These are phyloP conservation scores for Hedya salicella DNA, from an alignment of 2,888 invertebrate species.

Conservation along the genomic window DNA sequence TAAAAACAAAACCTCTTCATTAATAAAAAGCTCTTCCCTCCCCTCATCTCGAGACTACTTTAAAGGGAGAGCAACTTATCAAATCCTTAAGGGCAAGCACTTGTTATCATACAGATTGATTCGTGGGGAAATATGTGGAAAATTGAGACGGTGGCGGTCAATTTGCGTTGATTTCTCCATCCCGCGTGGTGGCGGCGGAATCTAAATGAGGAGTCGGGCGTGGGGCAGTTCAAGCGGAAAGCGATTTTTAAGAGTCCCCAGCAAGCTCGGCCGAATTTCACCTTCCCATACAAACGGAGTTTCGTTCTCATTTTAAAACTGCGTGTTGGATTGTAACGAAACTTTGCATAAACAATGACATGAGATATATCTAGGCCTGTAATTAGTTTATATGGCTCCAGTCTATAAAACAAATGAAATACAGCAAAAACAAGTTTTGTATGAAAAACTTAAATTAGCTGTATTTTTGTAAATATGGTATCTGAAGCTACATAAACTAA, in stretches of 20 bases:
- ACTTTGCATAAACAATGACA: too few relatives aligned
- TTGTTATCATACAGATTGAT: slow-evolving; percentile 43
- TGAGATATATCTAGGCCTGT: too few relatives aligned
- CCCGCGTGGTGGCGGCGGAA: slow-evolving; percentile 24
- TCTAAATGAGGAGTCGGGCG: slow-evolving; percentile 27
- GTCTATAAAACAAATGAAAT: too few relatives aligned
- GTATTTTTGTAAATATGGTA: too few relatives aligned
- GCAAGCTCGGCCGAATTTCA: too few relatives aligned
- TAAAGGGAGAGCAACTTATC: slow-evolving; percentile 11
- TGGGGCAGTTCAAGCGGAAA: background rate
- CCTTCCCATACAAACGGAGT: too few relatives aligned
- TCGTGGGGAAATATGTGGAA: slow-evolving; percentile 42
- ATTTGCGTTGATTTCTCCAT: slow-evolving; percentile 48
- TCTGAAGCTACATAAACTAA: too few relatives aligned
- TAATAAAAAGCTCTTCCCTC: background rate
- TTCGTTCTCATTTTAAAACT: too few relatives aligned
- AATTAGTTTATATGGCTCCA: too few relatives aligned
- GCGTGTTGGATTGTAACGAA: too few relatives aligned
- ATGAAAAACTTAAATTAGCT: too few relatives aligned
- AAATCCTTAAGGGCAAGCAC: slow-evolving; percentile 4
- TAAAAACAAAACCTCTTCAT: background rate
- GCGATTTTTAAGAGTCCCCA: background rate
- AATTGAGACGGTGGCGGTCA: slow-evolving; percentile 43
- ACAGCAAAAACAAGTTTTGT: too few relatives aligned
- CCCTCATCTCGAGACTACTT: background rate